Percentiles rank a stretch among this genome's conserved stretches.
Evolutionary conservation across 2,888 invertebrate species (phyloP).

Genomic region (Cataglyphis cursor): DNA sequence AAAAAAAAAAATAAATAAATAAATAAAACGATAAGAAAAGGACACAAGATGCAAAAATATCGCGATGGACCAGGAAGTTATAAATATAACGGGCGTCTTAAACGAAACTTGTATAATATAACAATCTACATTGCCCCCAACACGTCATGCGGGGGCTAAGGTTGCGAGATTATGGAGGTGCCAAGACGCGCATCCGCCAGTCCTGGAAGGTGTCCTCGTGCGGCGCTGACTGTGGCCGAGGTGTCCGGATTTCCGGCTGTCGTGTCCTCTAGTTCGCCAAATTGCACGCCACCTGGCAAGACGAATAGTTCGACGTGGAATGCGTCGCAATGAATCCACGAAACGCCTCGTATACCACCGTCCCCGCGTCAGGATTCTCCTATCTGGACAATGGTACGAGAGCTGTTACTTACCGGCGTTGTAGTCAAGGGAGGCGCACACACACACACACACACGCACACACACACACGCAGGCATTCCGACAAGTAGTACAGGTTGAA

Average conservation of each 20-base stretch:
- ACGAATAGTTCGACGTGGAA: constrained; percentile 81
- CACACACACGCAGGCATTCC: constrained; percentile 52
- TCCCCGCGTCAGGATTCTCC: constrained; percentile 63
- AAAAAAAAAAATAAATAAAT: neutral
- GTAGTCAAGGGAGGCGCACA: constrained; percentile 49
- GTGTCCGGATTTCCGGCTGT: constrained; percentile 69
- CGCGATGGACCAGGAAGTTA: neutral
- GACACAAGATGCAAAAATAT: neutral
- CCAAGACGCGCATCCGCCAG: constrained; percentile 31
- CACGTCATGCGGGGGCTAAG: neutral
- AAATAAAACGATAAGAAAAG: neutral
- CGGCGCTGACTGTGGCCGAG: constrained; percentile 51
- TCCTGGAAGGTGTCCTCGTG: constrained; percentile 45
- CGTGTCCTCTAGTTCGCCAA: constrained; percentile 69
- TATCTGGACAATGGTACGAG: constrained; percentile 61
- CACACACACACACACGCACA: no score
- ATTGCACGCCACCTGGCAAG: constrained; percentile 76
- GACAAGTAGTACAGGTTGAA: constrained; percentile 60
- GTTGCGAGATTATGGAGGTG: neutral
- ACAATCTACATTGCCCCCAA: neutral
- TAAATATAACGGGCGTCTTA: neutral
- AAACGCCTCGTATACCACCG: constrained; percentile 69
- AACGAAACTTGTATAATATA: neutral
- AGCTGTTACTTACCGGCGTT: constrained; percentile 68
- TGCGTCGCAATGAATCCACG: constrained; percentile 79